Conservation (phyloP, 2,113 vertebrate species). For the Tylochromis polylepis region DNA sequence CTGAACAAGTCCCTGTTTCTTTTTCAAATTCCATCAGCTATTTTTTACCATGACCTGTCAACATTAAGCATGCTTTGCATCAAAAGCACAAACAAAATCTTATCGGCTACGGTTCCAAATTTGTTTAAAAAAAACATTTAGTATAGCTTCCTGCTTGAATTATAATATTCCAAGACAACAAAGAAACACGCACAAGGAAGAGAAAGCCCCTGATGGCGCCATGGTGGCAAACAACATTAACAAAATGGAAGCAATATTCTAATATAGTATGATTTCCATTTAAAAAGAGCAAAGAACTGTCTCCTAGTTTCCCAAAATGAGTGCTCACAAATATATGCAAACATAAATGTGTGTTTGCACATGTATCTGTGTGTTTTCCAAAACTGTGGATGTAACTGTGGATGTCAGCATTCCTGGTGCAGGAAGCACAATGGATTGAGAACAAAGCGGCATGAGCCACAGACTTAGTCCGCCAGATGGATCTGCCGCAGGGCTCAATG, state of each 20-base stretch:
- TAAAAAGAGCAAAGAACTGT: not conserved
- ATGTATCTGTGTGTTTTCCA: conserved; percentile 19
- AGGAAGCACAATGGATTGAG: conserved; percentile 64
- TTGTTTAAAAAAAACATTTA: not conserved
- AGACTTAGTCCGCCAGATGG: conserved; percentile 46
- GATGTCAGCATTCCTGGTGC: conserved; percentile 71
- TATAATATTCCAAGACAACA: conserved; percentile 1
- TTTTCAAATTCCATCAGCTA: not conserved
- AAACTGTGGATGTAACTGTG: conserved; percentile 61
- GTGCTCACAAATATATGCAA: conserved; percentile 3
- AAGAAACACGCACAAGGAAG: not conserved
- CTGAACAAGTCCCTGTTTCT: not conserved
- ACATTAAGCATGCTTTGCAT: not conserved
- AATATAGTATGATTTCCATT: conserved; percentile 33
- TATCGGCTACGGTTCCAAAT: not conserved
- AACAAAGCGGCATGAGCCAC: conserved; percentile 61
- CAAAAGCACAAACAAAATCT: not conserved
- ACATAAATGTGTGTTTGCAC: conserved; percentile 24
- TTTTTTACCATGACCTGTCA: not conserved
- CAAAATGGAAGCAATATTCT: conserved; percentile 19
- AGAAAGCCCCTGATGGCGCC: not conserved
- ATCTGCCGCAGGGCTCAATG: conserved; percentile 25
- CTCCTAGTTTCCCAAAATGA: not conserved
- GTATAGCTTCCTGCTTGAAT: not conserved
- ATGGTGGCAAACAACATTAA: conserved; percentile 35